A percentile compares a stretch with the other conserved stretches of the same genome.
Conservation (phyloP, 2,113 vertebrate species). For the Heteronetta atricapilla region DNA sequence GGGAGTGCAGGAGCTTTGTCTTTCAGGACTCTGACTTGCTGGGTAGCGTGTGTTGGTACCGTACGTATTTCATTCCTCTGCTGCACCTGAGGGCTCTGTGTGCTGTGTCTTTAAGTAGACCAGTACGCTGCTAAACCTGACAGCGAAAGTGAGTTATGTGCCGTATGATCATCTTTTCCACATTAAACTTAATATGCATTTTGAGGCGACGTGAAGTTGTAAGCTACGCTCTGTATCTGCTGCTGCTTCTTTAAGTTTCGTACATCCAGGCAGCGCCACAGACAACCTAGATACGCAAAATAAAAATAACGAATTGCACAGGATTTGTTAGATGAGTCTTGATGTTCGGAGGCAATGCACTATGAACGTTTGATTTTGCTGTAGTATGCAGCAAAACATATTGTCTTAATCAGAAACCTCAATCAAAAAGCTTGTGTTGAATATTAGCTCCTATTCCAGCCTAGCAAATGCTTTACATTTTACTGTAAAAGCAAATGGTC, state of each 20-base stretch:
- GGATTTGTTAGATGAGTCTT: neutral
- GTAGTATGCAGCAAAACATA: neutral
- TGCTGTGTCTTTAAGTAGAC: neutral
- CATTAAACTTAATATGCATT: neutral
- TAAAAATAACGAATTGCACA: neutral
- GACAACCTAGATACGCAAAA: neutral
- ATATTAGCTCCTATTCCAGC: neutral
- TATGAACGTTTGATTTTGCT: neutral
- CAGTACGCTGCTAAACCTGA: neutral
- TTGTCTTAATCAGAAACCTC: conserved; percentile 27
- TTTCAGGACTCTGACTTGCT: neutral
- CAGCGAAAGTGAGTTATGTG: neutral
- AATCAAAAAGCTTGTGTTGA: neutral
- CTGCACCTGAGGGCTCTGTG: neutral
- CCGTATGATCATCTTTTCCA: neutral
- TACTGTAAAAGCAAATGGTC: conserved; percentile 8
- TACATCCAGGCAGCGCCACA: neutral
- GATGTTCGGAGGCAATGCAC: neutral
- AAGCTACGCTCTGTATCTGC: neutral
- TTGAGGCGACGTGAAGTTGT: neutral
- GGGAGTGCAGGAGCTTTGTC: conserved; percentile 24
- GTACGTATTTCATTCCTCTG: neutral
- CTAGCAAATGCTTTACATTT: neutral
- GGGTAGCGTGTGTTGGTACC: neutral
- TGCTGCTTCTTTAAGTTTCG: neutral